phyloP scores from a whole-genome alignment of 2,888 invertebrate genomes.

The Standfussiana lucernea region DNA sequence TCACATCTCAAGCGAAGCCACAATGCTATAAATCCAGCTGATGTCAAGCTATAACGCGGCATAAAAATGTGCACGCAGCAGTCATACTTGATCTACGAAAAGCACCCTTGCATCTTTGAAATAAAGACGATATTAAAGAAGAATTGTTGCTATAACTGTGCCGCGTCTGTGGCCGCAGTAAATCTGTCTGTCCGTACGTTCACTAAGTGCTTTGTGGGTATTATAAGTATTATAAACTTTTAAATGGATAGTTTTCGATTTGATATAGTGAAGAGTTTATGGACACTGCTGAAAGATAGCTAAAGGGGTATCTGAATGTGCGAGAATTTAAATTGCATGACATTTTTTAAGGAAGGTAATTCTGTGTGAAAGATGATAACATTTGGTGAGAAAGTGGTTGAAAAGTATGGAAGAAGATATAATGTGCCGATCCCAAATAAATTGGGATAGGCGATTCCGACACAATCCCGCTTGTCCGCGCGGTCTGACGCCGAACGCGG shows the following conservation, averaged over 20 bases:
- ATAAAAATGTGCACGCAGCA: slow-evolving; percentile 49
- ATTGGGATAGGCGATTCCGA: background rate
- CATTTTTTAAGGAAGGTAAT: background rate
- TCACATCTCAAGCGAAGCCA: slow-evolving; percentile 32
- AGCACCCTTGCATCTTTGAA: background rate
- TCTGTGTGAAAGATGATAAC: background rate
- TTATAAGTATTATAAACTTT: slow-evolving; percentile 35
- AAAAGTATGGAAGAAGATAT: background rate
- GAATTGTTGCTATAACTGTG: slow-evolving; percentile 31
- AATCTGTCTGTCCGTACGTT: slow-evolving; percentile 53
- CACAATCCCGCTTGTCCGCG: background rate
- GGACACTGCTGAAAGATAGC: background rate
- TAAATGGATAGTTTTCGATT: slow-evolving; percentile 46
- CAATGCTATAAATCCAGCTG: slow-evolving; percentile 55
- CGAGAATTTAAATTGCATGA: background rate
- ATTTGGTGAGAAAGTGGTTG: background rate
- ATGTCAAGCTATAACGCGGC: slow-evolving; percentile 50
- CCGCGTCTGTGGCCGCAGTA: slow-evolving; percentile 53
- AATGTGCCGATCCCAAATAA: background rate
- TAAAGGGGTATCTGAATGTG: background rate
- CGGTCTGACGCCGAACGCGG: too few species aligned
- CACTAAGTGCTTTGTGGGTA: slow-evolving; percentile 50
- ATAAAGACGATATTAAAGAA: slow-evolving; percentile 12
- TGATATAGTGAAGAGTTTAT: slow-evolving; percentile 32
- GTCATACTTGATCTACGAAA: background rate